These are phyloP conservation scores for Chionomys nivalis DNA, from an alignment of 2,113 vertebrate genomes.

Conservation along the genomic window DNA sequence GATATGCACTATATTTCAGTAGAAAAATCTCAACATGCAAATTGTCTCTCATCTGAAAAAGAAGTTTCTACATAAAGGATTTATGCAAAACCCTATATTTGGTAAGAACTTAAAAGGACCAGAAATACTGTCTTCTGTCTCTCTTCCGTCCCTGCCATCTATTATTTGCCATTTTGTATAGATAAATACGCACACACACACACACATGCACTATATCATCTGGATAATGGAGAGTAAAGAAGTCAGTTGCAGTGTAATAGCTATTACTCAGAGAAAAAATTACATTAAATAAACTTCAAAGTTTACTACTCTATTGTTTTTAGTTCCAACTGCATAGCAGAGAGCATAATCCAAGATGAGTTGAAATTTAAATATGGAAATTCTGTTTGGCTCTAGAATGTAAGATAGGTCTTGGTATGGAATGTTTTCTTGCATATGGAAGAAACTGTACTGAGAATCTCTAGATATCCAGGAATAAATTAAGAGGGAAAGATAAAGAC, in stretches of 20 bases:
- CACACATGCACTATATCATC: not conserved
- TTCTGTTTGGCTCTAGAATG: not conserved
- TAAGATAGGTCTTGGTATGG: not conserved
- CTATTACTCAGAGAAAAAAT: not conserved
- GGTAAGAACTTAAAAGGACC: not conserved
- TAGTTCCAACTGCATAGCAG: not conserved
- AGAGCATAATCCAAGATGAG: not conserved
- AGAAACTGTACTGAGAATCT: not conserved
- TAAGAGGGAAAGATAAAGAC: not conserved
- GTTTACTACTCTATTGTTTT: not conserved
- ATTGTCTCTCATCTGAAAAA: not conserved
- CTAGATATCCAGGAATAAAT: slow-evolving; percentile 5
- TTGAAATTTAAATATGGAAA: slow-evolving; percentile 2
- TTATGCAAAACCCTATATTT: not conserved
- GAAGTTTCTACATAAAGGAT: not conserved
- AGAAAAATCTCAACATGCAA: slow-evolving; percentile 13
- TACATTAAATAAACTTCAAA: not conserved
- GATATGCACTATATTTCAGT: slow-evolving; percentile 11
- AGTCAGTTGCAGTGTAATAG: not conserved
- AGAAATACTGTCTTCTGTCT: not conserved
- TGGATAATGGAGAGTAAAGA: slow-evolving; percentile 42
- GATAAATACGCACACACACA: not conserved
- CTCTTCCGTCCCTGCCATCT: not conserved
- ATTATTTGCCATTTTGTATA: not conserved
- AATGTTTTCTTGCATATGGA: not conserved